Conservation (phyloP, 2,113 vertebrate species). For the Tympanuchus pallidicinctus region DNA sequence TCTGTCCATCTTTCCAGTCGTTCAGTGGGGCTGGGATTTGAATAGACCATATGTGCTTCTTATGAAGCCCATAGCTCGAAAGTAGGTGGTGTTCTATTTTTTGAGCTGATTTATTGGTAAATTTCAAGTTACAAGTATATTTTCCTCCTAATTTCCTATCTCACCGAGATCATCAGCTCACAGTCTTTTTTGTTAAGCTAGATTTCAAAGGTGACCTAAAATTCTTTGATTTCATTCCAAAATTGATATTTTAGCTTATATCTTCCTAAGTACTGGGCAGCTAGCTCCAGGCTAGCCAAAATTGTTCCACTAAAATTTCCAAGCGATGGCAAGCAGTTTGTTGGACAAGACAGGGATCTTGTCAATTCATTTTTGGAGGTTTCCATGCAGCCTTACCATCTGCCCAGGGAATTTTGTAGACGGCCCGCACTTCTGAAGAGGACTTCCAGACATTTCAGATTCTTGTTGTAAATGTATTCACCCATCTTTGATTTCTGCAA, state of each 20-base stretch:
- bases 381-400: neutral
- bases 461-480: neutral
- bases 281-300: neutral
- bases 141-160: neutral
- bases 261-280: neutral
- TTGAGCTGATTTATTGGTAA: neutral
- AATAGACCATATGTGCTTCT: neutral
- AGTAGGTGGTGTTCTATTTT: neutral
- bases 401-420: neutral
- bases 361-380: neutral
- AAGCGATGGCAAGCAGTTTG: neutral
- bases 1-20: constrained; percentile 48
- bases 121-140: neutral
- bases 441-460: neutral
- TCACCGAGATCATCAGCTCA: neutral
- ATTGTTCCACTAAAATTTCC: neutral
- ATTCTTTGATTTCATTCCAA: neutral
- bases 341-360: neutral
- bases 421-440: neutral
- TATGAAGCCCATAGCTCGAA: neutral
- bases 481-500: neutral
- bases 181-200: neutral
- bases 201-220: neutral
- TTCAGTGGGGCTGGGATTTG: neutral
- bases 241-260: neutral